Evolutionary conservation across 2,113 vertebrate genomes (phyloP).

Genomic region (Australoheros scitulus): DNA sequence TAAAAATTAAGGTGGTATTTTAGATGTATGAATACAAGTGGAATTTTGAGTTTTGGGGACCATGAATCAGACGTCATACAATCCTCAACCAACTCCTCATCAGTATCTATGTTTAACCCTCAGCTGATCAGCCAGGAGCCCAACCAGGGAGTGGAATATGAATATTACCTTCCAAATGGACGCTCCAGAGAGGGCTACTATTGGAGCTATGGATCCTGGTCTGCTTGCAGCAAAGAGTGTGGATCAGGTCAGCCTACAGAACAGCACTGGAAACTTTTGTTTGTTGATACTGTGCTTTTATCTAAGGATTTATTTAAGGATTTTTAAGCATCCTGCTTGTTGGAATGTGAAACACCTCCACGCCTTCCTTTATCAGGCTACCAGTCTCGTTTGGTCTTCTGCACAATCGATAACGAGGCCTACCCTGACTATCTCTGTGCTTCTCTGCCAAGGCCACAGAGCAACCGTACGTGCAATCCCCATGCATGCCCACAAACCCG

Average conservation of each 20-base stretch:
- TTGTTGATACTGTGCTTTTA: not conserved
- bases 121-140: slow-evolving; percentile 94
- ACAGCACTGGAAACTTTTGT: not conserved
- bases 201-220: slow-evolving; percentile 94
- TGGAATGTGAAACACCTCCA: not conserved
- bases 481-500: slow-evolving; percentile 88
- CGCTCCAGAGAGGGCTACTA: slow-evolving; percentile 77
- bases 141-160: slow-evolving; percentile 88
- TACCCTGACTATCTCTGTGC: slow-evolving; percentile 89
- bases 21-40: not conserved
- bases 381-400: slow-evolving; percentile 91
- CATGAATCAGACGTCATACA: not conserved
- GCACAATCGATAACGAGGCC: slow-evolving; percentile 88
- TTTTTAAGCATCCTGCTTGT: not conserved
- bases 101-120: not conserved
- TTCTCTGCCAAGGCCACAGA: slow-evolving; percentile 79
- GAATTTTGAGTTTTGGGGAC: not conserved
- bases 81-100: not conserved
- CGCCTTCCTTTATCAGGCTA: slow-evolving; percentile 79
- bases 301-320: not conserved
- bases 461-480: slow-evolving; percentile 85
- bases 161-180: slow-evolving; percentile 85
- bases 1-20: not conserved
- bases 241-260: slow-evolving; percentile 85
- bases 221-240: slow-evolving; percentile 87